Conservation (phyloP, 2,888 invertebrate genomes). For the Epicampocera succincta region DNA sequence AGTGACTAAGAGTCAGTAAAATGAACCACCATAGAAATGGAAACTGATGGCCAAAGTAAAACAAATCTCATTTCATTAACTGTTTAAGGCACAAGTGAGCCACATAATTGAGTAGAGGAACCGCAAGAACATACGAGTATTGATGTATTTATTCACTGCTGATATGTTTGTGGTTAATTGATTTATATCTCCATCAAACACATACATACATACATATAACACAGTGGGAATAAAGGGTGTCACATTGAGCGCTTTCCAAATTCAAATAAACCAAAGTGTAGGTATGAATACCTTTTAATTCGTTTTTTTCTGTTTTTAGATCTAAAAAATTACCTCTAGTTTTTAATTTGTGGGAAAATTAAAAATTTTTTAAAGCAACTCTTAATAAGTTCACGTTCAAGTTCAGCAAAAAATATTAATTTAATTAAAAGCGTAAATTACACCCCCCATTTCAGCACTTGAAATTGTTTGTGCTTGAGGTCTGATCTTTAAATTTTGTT, state of each 20-base stretch:
- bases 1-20: background rate
- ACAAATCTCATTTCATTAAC: conserved; percentile 17
- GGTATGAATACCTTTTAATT: too few relatives aligned
- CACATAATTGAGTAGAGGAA: conserved; percentile 18
- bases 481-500: conserved; percentile 1
- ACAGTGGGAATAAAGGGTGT: too few relatives aligned
- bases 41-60: conserved; percentile 38
- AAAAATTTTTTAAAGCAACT: background rate
- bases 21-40: conserved; percentile 28
- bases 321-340: too few relatives aligned
- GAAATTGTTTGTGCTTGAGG: background rate
- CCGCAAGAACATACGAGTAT: conserved; percentile 30
- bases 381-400: conserved; percentile 41
- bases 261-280: too few relatives aligned
- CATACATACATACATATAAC: too few relatives aligned
- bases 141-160: background rate
- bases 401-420: conserved; percentile 33
- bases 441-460: background rate
- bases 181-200: conserved; percentile 26
- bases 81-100: conserved; percentile 45
- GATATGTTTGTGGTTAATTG: conserved; percentile 29
- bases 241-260: too few relatives aligned
- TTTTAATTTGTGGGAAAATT: too few relatives aligned
- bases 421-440: conserved; percentile 39
- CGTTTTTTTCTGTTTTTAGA: too few relatives aligned